These are phyloP conservation scores for Eudasyphora cyanicolor DNA, from an alignment of 2,888 invertebrate genomes.

Conservation along the genomic window DNA sequence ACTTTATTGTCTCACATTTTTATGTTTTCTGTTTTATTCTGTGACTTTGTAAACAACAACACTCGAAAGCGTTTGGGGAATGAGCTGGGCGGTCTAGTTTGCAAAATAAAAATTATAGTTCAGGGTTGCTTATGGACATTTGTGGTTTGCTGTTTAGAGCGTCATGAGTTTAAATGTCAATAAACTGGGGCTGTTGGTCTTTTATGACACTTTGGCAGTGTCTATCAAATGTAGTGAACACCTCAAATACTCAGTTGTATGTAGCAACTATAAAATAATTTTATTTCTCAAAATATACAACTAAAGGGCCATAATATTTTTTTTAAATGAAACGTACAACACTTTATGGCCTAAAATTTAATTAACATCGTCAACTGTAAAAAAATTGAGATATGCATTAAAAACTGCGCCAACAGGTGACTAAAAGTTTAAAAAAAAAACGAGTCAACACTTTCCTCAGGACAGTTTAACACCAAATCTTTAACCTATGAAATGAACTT, in stretches of 20 bases:
- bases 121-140: background rate
- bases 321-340: no score
- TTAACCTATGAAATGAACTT: no score
- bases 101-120: slow-evolving; percentile 3
- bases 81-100: background rate
- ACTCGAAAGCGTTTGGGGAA: background rate
- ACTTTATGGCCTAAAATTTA: slow-evolving; percentile 39
- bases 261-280: background rate
- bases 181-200: background rate
- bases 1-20: no score
- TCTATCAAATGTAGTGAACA: slow-evolving; percentile 35
- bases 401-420: background rate
- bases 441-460: background rate
- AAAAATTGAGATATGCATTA: no score
- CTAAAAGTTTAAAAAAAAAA: background rate
- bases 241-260: background rate
- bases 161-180: slow-evolving; percentile 42
- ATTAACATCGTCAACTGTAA: slow-evolving; percentile 16
- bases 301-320: no score
- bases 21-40: slow-evolving; percentile 58
- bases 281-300: no score
- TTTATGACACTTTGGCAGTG: slow-evolving; percentile 25
- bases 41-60: slow-evolving; percentile 51
- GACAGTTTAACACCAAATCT: no score
- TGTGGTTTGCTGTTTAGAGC: slow-evolving; percentile 11